Evolutionary conservation across 2,113 vertebrate genomes (phyloP).

Genomic region (Propithecus coquereli): DNA sequence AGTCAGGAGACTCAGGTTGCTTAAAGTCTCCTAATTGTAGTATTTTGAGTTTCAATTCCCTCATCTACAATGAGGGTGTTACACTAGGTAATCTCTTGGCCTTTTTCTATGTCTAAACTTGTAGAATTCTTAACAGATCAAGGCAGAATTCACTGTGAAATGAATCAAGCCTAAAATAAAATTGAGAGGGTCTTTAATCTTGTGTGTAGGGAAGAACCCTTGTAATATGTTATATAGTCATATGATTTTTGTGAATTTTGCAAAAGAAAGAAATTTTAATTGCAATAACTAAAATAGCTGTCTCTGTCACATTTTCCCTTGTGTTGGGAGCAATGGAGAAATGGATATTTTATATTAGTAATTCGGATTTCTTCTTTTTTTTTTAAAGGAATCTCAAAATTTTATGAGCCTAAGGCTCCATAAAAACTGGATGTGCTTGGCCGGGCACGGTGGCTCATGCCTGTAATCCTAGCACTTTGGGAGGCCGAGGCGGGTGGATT

Average conservation of each 20-base stretch:
- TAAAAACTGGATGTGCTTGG: not conserved
- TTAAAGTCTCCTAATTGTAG: not conserved
- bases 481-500: too few species aligned
- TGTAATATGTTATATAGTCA: not conserved
- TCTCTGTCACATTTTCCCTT: not conserved
- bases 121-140: not conserved
- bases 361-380: not conserved
- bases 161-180: not conserved
- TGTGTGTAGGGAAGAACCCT: not conserved
- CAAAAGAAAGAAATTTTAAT: not conserved
- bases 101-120: not conserved
- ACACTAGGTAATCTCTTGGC: not conserved
- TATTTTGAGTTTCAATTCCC: not conserved
- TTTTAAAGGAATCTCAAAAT: not conserved
- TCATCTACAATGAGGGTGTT: not conserved
- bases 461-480: too few species aligned
- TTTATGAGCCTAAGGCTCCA: not conserved
- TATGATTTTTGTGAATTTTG: not conserved
- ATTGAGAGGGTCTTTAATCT: not conserved
- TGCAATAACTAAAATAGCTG: not conserved
- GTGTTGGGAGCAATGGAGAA: not conserved
- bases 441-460: too few species aligned
- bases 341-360: constrained; percentile 27
- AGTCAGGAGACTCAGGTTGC: not conserved
- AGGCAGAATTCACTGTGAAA: not conserved